phyloP scores from a whole-genome alignment of 2,888 invertebrate genomes.

The Philonicus albiceps region DNA sequence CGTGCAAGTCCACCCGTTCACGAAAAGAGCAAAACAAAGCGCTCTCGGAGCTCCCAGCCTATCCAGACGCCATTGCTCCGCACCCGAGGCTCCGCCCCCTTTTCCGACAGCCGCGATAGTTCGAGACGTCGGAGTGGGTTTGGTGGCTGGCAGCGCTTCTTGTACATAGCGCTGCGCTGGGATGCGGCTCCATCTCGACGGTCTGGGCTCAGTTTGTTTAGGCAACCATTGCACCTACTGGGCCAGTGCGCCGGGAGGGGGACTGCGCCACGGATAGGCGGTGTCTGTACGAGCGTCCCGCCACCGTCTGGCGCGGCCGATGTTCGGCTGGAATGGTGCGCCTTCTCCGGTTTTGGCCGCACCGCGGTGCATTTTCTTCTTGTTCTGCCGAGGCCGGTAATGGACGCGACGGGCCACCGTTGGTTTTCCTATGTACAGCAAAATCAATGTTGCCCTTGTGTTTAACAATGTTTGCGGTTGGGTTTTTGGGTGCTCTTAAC shows the following conservation, averaged over 20 bases:
- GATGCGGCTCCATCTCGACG: not conserved
- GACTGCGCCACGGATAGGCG: not conserved
- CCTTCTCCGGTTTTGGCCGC: not conserved
- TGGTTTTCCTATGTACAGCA: constrained; percentile 10
- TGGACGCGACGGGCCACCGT: not conserved
- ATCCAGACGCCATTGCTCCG: not conserved
- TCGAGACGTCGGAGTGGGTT: not conserved
- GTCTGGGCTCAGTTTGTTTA: constrained; percentile 16
- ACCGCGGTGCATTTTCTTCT: not conserved
- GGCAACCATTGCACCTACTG: constrained; percentile 34
- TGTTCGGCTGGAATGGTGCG: constrained; percentile 11
- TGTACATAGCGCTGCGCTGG: not conserved
- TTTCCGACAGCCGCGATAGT: not conserved
- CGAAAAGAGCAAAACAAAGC: constrained; percentile 12
- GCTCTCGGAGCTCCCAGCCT: not conserved
- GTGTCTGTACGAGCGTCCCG: not conserved
- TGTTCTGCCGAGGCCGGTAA: not conserved
- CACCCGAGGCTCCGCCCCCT: not conserved
- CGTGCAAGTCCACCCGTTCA: not conserved
- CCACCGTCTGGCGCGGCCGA: not conserved
- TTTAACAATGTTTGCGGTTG: constrained; percentile 38
- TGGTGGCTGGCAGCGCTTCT: not conserved
- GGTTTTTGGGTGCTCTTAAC: not conserved
- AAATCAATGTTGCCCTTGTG: constrained; percentile 34
- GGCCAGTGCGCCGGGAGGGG: not conserved